Percentiles rank a stretch among this genome's conserved stretches.
phyloP scores from a whole-genome alignment of 2,888 invertebrate genomes.

The Drosophila macrospina region DNA sequence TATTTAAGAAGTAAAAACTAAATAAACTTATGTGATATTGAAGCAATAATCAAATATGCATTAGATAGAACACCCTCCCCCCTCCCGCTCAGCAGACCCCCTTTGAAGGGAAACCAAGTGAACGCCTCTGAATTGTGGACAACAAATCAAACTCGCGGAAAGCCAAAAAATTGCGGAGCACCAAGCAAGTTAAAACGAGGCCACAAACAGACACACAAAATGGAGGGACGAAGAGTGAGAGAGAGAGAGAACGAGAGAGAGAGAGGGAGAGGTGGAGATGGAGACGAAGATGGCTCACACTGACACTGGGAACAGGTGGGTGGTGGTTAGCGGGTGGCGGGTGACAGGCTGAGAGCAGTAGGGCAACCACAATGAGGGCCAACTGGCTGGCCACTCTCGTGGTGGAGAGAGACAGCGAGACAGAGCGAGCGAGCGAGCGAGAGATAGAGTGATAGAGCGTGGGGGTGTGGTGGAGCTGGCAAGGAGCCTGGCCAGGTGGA shows the following conservation, averaged over 20 bases:
- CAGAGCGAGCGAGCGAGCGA: too few relatives aligned
- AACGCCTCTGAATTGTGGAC: constrained; percentile 9
- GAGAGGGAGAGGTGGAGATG: background rate
- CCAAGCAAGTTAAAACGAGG: constrained; percentile 77
- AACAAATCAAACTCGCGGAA: constrained; percentile 68
- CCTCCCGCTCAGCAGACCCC: background rate
- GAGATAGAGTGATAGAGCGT: too few relatives aligned
- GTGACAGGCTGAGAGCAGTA: background rate
- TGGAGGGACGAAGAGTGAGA: constrained; percentile 3
- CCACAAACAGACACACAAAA: constrained; percentile 51
- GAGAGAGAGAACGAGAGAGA: background rate
- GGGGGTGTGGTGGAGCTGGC: background rate
- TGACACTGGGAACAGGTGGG: background rate
- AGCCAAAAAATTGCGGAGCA: constrained; percentile 77
- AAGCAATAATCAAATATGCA: background rate
- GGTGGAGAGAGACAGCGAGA: background rate
- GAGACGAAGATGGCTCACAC: background rate
- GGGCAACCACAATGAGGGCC: constrained; percentile 56
- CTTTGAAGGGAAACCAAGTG: background rate
- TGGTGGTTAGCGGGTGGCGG: background rate
- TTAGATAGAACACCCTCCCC: background rate
- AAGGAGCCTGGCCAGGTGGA: too few relatives aligned
- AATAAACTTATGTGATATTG: too few relatives aligned
- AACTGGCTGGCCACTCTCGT: constrained; percentile 34
- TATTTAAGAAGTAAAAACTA: too few relatives aligned